phyloP scores from a whole-genome alignment of 2,888 invertebrate genomes.

The Deroplatys truncata region DNA sequence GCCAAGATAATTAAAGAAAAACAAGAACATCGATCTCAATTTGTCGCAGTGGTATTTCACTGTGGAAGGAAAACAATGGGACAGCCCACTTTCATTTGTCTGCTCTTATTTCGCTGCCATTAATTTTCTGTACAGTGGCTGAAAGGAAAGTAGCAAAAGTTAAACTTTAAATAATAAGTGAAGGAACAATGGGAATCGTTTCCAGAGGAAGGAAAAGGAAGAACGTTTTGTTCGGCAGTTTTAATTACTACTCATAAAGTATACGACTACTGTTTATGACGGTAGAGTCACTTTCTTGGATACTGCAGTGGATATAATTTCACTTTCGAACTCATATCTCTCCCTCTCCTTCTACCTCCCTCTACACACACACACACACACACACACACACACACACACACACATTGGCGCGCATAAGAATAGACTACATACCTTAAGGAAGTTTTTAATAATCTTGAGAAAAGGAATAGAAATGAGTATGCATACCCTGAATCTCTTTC shows the following conservation, averaged over 20 bases:
- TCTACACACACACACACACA: too few relatives aligned
- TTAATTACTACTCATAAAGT: neutral
- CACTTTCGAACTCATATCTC: too few relatives aligned
- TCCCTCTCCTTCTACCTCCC: too few relatives aligned
- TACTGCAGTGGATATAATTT: too few relatives aligned
- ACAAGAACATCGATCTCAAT: neutral
- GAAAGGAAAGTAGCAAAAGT: neutral
- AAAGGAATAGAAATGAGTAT: too few relatives aligned
- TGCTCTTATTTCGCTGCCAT: neutral
- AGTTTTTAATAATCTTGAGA: too few relatives aligned
- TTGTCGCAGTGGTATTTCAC: neutral
- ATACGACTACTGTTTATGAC: neutral
- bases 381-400: too few relatives aligned
- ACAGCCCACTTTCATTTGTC: neutral
- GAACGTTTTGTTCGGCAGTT: neutral
- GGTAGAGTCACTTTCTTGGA: too few relatives aligned
- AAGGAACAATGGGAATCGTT: neutral
- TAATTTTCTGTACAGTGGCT: neutral
- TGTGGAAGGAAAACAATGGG: neutral
- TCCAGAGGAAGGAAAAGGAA: neutral
- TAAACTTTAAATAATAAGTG: neutral
- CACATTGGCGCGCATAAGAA: too few relatives aligned
- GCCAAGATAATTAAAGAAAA: neutral
- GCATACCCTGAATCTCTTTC: too few relatives aligned
- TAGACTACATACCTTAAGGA: too few relatives aligned